Base-by-base conservation (phyloP, 2,797 vertebrate genomes). In the Limosa lapponica region DNA sequence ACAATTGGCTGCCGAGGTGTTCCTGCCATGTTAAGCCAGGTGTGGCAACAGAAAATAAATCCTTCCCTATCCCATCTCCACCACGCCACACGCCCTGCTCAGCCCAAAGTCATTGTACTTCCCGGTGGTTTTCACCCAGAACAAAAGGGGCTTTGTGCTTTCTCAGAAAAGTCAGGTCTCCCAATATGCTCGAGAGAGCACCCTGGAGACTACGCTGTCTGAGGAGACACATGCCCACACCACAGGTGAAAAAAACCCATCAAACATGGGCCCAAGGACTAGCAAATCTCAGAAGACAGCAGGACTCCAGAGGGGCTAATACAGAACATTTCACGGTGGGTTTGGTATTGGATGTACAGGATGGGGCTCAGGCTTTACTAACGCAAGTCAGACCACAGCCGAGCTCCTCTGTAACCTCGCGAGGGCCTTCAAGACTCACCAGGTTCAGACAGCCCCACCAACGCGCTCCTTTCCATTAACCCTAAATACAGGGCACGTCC, bases 101-200 rank as follows among this genome's bases (percentile, higher is more conserved):
- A 80, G 73, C 77, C 39, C 73, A 17, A 44, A 44, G 11, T n/a
- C 62, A 16, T 12, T 25, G 27, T 12, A 8, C 23, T 16, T 57
- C 48, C 66, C 67, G 1, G 0, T 4, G 37, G 6, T 20, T n/a
- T 32, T 19, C 39, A 25, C 3, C 20, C 32, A 5, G 37, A 59
- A 93, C 62, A 88, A 75, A 93, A 57, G 55, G 20, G 62, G 32
- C 37, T 87, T 80, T 82, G 30, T 62, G 44, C 36, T 14, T 36
- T 18, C 62, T 16, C 30, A 8, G 65, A 10, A 41, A 28, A 77
- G 41, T 5, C 49, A n/a, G 24, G 37, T 11, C 22, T 64, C 11
- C 75, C n/a, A 23, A 14, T 2, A 12, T 39, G 43, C 19, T 62
- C 10, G 2, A 43, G 8, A 23, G 28, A 55, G 24, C 39, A 52